Percentiles rank a stretch among this genome's conserved stretches.
These are phyloP conservation scores for Regulus satrapa DNA, from an alignment of 2,113 vertebrate genomes.

Conservation along the genomic window DNA sequence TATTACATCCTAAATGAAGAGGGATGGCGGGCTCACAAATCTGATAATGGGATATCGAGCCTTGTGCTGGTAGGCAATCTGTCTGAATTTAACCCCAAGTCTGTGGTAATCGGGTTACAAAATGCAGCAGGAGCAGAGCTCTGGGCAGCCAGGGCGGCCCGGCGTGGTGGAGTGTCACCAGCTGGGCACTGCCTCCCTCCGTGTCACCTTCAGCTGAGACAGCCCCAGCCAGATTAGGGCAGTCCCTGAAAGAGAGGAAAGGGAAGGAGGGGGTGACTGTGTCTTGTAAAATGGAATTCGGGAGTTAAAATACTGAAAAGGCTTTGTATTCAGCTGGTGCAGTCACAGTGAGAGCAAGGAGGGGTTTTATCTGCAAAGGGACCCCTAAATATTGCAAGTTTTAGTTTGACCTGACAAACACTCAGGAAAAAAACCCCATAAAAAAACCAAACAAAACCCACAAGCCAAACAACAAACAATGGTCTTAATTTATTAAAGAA, in stretches of 20 bases:
- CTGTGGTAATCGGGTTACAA: slow-evolving; percentile 39
- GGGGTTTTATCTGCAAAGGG: neutral
- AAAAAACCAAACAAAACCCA: neutral
- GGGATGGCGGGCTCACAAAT: slow-evolving; percentile 12
- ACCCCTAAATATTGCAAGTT: neutral
- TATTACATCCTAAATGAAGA: slow-evolving; percentile 26
- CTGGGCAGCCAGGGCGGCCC: neutral
- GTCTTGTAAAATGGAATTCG: neutral
- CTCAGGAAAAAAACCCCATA: accelerated
- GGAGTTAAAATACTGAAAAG: neutral
- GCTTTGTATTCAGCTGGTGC: neutral
- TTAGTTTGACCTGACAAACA: neutral
- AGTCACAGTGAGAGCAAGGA: neutral
- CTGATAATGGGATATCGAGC: slow-evolving; percentile 62
- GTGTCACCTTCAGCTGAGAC: neutral
- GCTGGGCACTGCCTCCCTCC: neutral
- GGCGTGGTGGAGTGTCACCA: neutral
- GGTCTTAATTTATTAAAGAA: neutral
- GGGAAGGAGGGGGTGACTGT: neutral
- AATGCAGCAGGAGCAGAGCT: neutral
- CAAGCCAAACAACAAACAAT: neutral
- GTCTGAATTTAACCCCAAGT: slow-evolving; percentile 35
- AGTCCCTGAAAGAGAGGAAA: neutral
- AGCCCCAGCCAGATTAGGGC: neutral
- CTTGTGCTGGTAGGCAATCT: slow-evolving; percentile 43